A percentile compares a stretch with the other conserved stretches of the same genome.
Conservation (phyloP, 2,797 vertebrate species). For the Florisuga fusca region DNA sequence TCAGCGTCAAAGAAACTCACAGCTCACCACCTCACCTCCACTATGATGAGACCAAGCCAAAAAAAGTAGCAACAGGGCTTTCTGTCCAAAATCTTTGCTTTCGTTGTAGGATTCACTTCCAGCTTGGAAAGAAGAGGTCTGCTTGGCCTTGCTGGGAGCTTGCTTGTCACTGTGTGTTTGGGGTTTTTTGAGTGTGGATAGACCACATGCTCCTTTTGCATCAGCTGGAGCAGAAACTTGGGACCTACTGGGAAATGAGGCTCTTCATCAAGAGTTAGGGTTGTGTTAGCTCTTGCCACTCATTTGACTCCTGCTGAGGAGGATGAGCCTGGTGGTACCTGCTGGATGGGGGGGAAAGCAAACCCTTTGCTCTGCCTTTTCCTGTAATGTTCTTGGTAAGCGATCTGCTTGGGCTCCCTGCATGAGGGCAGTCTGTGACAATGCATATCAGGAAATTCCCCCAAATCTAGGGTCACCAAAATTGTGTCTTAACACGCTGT, state of each 20-base stretch:
- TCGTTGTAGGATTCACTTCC: not conserved
- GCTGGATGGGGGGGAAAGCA: not conserved
- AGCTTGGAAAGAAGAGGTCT: not conserved
- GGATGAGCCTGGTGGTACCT: not conserved
- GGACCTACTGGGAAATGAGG: not conserved
- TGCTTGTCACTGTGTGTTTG: not conserved
- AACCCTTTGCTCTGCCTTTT: not conserved
- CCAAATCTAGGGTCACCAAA: not conserved
- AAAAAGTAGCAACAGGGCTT: not conserved
- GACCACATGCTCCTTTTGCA: accelerated
- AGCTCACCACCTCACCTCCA: not conserved
- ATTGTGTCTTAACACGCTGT: not conserved
- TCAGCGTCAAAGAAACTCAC: not conserved
- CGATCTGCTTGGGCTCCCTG: not conserved
- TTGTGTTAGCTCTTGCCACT: not conserved
- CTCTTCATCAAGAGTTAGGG: not conserved
- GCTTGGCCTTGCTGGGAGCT: not conserved
- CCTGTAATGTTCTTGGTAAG: not conserved
- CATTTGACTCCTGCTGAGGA: not conserved
- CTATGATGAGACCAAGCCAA: not conserved
- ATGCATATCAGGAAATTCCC: not conserved
- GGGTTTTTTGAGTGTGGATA: not conserved
- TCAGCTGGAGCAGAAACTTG: not conserved
- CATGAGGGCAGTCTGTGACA: not conserved
- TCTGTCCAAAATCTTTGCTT: not conserved